phyloP scores from a whole-genome alignment of 2,888 invertebrate species.

The Rotaria magnacalcarata region DNA sequence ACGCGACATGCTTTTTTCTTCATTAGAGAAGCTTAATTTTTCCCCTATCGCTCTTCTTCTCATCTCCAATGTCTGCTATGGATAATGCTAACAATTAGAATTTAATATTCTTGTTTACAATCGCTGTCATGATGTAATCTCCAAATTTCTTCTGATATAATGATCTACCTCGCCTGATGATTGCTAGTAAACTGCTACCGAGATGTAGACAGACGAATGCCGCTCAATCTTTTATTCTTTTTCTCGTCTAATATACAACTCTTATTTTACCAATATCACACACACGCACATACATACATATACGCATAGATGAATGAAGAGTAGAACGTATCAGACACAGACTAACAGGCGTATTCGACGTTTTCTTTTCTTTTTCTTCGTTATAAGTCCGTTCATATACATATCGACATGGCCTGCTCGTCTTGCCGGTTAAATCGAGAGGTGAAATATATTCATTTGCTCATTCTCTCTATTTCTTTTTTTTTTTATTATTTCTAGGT shows the following conservation, averaged over 20 bases:
- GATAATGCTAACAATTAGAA: neutral
- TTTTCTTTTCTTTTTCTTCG: neutral
- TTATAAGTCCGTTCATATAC: conserved; percentile 11
- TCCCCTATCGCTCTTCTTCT: neutral
- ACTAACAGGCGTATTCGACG: neutral
- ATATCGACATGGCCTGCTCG: neutral
- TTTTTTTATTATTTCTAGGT: conserved; percentile 7
- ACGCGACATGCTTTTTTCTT: neutral
- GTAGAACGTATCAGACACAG: neutral
- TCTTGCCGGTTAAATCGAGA: neutral
- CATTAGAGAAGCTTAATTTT: neutral
- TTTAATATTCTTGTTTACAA: neutral
- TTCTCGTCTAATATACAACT: neutral
- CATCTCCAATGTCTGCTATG: neutral
- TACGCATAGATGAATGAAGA: neutral
- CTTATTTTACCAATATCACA: conserved; percentile 11
- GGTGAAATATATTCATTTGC: neutral
- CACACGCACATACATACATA: neutral
- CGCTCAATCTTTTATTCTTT: neutral
- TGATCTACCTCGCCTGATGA: conserved; percentile 6
- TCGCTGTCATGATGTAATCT: neutral
- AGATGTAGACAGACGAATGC: neutral
- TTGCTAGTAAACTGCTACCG: neutral
- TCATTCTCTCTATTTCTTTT: neutral
- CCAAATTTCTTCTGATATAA: neutral